Evolutionary conservation across 2,888 invertebrate species (phyloP).

Genomic region (Willowsia nigromaculata): DNA sequence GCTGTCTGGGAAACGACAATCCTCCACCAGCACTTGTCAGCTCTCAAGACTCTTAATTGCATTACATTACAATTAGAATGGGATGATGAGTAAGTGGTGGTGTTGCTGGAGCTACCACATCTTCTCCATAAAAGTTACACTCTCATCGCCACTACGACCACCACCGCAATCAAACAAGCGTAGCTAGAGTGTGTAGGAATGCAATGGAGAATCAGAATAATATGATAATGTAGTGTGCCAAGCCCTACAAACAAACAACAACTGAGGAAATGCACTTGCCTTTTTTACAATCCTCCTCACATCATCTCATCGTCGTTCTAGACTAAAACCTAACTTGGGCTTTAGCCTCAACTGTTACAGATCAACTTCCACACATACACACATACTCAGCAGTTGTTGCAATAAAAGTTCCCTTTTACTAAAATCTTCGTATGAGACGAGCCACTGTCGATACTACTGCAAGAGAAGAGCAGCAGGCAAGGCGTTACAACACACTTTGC

Average conservation of each 20-base stretch:
- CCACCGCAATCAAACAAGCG: not conserved
- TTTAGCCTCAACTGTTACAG: constrained; percentile 6
- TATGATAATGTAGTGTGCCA: constrained; percentile 36
- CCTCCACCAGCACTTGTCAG: constrained; percentile 52
- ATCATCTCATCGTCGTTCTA: constrained; percentile 9
- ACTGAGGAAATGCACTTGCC: constrained; percentile 48
- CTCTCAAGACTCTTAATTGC: constrained; percentile 49
- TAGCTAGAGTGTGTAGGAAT: not conserved
- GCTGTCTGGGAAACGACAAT: constrained; percentile 19
- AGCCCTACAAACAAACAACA: constrained; percentile 32
- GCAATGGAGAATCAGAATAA: constrained; percentile 27
- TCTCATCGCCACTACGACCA: not conserved
- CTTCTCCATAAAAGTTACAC: constrained; percentile 30
- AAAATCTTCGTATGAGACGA: too few species aligned
- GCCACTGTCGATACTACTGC: not conserved
- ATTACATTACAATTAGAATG: constrained; percentile 56
- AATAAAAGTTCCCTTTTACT: not conserved
- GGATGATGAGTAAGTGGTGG: constrained; percentile 45
- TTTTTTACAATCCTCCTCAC: constrained; percentile 31
- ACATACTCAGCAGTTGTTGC: not conserved
- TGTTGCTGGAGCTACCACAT: not conserved
- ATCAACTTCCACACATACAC: not conserved
- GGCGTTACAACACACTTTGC: not conserved
- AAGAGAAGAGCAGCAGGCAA: not conserved
- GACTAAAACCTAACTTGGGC: not conserved